Conservation (phyloP, 2,113 vertebrate species). For the Elaphurus davidianus region DNA sequence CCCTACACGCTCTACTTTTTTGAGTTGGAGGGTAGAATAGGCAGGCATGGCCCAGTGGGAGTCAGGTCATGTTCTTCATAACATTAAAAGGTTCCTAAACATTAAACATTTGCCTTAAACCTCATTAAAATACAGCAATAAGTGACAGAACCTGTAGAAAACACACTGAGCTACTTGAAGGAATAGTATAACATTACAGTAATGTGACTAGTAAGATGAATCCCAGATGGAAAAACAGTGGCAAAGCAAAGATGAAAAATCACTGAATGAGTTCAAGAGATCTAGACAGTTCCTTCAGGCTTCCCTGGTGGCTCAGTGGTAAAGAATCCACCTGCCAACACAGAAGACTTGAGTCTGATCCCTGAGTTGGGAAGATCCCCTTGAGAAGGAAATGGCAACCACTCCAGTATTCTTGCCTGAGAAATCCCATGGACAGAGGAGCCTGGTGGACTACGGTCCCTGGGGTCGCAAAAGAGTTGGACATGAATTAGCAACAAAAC, state of each 20-base stretch:
- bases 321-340: neutral
- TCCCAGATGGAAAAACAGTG: neutral
- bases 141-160: neutral
- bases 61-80: neutral
- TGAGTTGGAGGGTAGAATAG: neutral
- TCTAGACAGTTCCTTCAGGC: neutral
- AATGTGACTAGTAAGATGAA: neutral
- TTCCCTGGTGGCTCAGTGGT: neutral
- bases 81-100: neutral
- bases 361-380: neutral
- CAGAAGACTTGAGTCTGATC: neutral
- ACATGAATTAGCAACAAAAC: neutral
- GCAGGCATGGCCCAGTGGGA: too few species aligned
- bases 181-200: neutral
- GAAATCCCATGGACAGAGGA: neutral
- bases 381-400: neutral
- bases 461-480: neutral
- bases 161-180: neutral
- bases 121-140: neutral
- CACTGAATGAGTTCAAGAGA: neutral
- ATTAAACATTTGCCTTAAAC: neutral
- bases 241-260: neutral
- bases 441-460: neutral
- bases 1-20: neutral
- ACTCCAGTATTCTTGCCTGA: neutral